Evolutionary conservation across 2,113 vertebrate genomes (phyloP).

Genomic region (Poicephalus meyeri): DNA sequence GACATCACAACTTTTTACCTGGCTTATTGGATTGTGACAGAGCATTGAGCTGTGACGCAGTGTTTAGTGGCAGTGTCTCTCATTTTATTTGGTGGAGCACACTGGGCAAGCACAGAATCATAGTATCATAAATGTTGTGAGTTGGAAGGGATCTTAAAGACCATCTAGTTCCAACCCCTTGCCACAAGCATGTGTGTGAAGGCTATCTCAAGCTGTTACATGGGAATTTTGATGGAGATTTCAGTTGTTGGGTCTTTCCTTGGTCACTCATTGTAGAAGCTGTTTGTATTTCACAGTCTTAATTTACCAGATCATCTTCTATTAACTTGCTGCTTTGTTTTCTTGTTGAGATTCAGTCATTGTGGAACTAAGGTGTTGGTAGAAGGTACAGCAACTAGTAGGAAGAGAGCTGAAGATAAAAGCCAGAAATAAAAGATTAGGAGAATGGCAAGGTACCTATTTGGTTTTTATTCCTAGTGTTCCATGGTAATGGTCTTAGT

Average conservation of each 20-base stretch:
- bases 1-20: neutral
- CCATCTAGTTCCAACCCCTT: neutral
- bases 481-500: neutral
- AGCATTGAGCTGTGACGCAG: neutral
- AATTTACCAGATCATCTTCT: neutral
- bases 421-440: neutral
- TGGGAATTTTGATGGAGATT: neutral
- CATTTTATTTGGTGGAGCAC: rapidly evolving
- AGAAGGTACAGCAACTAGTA: neutral
- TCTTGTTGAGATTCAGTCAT: neutral
- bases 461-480: neutral
- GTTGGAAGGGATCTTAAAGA: neutral
- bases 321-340: neutral
- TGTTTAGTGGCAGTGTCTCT: neutral
- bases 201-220: neutral
- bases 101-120: neutral
- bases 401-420: slow-evolving; percentile 2
- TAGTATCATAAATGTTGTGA: neutral
- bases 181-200: neutral
- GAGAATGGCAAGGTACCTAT: neutral
- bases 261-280: neutral
- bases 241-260: neutral
- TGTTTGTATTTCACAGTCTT: neutral
- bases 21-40: neutral
- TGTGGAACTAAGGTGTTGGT: neutral